Conservation (phyloP, 2,888 invertebrate genomes). For the Tolmerus cingulatus region DNA sequence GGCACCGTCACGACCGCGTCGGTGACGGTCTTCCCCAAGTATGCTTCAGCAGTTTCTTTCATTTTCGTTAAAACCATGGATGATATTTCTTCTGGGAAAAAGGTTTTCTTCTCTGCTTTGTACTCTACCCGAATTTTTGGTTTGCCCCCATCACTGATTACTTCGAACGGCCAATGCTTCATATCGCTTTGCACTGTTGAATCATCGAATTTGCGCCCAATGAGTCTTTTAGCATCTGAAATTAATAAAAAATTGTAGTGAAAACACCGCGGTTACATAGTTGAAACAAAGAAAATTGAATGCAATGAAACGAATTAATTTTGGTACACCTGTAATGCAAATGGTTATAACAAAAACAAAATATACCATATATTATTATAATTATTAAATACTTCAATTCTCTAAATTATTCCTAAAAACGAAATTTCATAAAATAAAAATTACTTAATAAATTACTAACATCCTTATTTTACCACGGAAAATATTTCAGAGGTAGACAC, state of each 20-base stretch:
- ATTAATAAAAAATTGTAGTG: conserved; percentile 56
- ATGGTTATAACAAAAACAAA: too few relatives aligned
- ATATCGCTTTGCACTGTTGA: conserved; percentile 89
- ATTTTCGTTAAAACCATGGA: conserved; percentile 93
- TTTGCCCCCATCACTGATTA: conserved; percentile 79
- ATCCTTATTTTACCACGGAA: too few relatives aligned
- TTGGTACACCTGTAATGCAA: too few relatives aligned
- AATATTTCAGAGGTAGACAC: too few relatives aligned
- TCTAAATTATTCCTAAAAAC: too few relatives aligned
- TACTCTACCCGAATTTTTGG: conserved; percentile 85
- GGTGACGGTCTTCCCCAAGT: conserved; percentile 81
- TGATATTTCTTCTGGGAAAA: conserved; percentile 91
- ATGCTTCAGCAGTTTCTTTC: conserved; percentile 92
- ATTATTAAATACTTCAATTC: too few relatives aligned
- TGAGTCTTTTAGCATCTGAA: conserved; percentile 92
- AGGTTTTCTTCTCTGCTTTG: conserved; percentile 87
- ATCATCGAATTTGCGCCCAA: conserved; percentile 90
- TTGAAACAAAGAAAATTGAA: too few relatives aligned
- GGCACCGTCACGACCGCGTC: conserved; percentile 92
- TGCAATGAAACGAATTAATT: too few relatives aligned
- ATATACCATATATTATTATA: too few relatives aligned
- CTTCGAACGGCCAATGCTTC: conserved; percentile 94
- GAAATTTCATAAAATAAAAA: too few relatives aligned
- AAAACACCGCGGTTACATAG: background rate
- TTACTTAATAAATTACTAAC: too few relatives aligned